Conservation (phyloP, 2,113 vertebrate genomes). For the Rhinichthys klamathensis region DNA sequence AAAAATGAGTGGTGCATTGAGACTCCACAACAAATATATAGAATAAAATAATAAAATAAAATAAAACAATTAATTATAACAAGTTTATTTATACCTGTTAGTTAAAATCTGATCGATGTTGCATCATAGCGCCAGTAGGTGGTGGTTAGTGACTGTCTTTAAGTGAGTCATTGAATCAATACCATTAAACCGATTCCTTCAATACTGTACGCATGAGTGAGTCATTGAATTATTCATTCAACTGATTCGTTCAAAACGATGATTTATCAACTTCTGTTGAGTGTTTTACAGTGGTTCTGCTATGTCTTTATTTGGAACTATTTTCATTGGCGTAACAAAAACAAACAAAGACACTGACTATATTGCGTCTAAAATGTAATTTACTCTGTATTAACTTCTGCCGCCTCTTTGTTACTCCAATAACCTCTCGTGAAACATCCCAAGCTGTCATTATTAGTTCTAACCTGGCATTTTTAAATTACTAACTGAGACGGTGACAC, state of each 20-base stretch:
- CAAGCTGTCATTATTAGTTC: too few species aligned
- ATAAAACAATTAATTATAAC: background rate
- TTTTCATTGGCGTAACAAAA: background rate
- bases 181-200: background rate
- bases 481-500: too few species aligned
- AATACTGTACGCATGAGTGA: background rate
- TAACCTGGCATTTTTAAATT: too few species aligned
- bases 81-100: background rate
- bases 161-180: background rate
- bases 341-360: background rate
- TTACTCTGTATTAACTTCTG: background rate
- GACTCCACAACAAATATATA: background rate
- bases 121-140: background rate
- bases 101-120: too few species aligned
- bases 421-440: too few species aligned
- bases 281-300: too few species aligned
- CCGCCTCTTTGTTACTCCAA: too few species aligned
- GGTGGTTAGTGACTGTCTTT: background rate
- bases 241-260: background rate
- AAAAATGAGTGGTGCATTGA: background rate
- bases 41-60: background rate
- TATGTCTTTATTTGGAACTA: background rate
- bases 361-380: background rate
- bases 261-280: background rate
- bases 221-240: constrained; percentile 1